Evolutionary conservation across 2,888 invertebrate species (phyloP).

Genomic region (Adelphocoris suturalis): DNA sequence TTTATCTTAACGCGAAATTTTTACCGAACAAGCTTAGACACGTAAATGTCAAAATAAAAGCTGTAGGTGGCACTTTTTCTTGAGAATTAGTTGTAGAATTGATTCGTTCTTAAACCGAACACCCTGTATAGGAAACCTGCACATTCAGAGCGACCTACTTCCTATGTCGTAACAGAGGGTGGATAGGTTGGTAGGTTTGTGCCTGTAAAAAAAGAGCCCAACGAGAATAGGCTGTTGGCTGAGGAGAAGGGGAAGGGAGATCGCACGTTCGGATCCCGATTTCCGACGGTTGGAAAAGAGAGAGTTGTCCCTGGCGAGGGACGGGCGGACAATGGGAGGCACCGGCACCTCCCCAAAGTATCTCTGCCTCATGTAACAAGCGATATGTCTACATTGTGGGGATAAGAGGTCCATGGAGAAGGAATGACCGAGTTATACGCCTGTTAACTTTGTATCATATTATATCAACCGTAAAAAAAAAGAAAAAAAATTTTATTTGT

Average conservation of each 20-base stretch:
- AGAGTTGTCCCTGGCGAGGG: neutral
- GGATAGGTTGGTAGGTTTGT: neutral
- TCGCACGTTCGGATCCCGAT: neutral
- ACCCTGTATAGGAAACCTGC: neutral
- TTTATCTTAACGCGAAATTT: too few species aligned
- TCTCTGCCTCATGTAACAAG: neutral
- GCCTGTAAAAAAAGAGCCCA: too few species aligned
- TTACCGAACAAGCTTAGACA: too few species aligned
- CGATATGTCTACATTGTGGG: conserved; percentile 6
- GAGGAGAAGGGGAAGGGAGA: neutral
- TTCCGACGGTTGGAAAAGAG: conserved; percentile 31
- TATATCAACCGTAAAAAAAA: too few species aligned
- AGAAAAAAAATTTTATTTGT: too few species aligned
- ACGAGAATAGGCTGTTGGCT: too few species aligned
- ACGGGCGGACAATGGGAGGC: neutral
- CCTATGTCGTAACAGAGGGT: neutral
- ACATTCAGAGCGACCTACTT: neutral
- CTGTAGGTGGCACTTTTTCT: neutral
- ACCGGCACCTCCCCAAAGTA: neutral
- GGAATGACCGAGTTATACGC: too few species aligned
- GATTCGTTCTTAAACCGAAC: too few species aligned
- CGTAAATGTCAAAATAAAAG: too few species aligned
- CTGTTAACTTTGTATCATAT: too few species aligned
- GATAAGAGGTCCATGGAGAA: neutral
- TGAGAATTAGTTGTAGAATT: too few species aligned